phyloP scores from a whole-genome alignment of 2,888 invertebrate genomes.

The Pelosia muscerda region DNA sequence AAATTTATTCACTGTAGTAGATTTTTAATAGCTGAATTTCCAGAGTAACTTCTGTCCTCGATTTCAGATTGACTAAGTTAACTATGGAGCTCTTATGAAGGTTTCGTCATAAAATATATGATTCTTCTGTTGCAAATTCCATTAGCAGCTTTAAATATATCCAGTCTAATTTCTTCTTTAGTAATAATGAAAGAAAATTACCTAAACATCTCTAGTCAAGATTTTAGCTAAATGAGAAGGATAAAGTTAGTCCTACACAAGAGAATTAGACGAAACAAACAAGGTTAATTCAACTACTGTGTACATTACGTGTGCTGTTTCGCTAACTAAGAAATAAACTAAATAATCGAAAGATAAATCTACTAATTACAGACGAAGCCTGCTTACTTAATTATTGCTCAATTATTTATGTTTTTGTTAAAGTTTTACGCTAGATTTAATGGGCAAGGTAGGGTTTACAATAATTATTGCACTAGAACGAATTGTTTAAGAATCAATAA shows the following conservation, averaged over 20 bases:
- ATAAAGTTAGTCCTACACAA: conserved; percentile 39
- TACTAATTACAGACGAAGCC: conserved; percentile 15
- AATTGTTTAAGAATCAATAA: no score
- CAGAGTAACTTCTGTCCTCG: no score
- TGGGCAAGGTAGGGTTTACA: neutral
- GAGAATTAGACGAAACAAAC: conserved; percentile 29
- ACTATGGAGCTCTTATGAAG: no score
- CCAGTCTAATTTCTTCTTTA: neutral
- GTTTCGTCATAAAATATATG: no score
- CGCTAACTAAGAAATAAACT: conserved; percentile 18
- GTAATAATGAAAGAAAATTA: conserved; percentile 12
- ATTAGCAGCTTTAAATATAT: neutral
- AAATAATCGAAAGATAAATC: conserved; percentile 23
- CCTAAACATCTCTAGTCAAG: conserved; percentile 17
- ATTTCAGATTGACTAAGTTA: no score
- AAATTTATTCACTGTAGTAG: no score
- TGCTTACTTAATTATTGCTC: neutral
- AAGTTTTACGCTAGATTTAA: neutral
- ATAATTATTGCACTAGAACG: neutral
- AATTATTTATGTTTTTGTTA: neutral
- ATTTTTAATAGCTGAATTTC: no score
- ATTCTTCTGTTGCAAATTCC: neutral
- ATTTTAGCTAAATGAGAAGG: conserved; percentile 41
- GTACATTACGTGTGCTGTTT: conserved; percentile 27
- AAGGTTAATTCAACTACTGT: conserved; percentile 22